Evolutionary conservation across 2,113 vertebrate genomes (phyloP).

Genomic region (Phaetusa simplex): DNA sequence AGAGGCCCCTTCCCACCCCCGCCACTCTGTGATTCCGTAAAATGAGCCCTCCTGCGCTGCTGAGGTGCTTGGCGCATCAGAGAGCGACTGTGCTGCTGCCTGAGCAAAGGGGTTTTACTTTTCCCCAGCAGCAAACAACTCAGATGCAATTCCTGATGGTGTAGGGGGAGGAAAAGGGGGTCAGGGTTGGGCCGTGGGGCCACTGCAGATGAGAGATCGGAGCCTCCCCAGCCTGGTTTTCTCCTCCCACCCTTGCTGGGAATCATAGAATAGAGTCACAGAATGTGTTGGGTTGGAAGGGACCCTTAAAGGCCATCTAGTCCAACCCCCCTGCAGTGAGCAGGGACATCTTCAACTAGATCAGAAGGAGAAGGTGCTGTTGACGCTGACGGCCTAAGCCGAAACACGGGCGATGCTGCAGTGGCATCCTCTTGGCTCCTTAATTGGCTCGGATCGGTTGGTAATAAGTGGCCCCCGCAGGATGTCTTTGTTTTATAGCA

Average conservation of each 20-base stretch:
- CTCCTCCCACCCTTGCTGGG: background rate
- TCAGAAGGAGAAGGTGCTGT: background rate
- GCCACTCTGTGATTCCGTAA: too few species aligned
- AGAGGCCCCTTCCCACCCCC: too few species aligned
- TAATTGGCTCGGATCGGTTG: fast-evolving
- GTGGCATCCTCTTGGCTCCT: background rate
- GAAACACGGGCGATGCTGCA: background rate
- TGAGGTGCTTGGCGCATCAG: background rate
- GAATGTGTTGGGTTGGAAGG: too few species aligned
- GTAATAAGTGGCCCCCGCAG: background rate
- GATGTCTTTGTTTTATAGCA: background rate
- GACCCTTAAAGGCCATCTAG: too few species aligned
- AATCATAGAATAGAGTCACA: too few species aligned
- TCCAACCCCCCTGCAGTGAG: too few species aligned
- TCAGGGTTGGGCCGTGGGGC: fast-evolving
- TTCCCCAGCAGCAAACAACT: background rate
- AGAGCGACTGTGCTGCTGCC: background rate
- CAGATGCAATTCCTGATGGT: fast-evolving
- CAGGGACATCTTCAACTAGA: too few species aligned
- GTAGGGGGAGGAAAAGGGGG: too few species aligned
- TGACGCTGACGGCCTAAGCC: background rate
- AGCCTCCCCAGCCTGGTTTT: background rate
- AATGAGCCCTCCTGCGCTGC: background rate
- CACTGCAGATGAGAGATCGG: fast-evolving
- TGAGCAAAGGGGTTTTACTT: background rate